These are phyloP conservation scores for Tylochromis polylepis DNA, from an alignment of 2,113 vertebrate species.

Conservation along the genomic window DNA sequence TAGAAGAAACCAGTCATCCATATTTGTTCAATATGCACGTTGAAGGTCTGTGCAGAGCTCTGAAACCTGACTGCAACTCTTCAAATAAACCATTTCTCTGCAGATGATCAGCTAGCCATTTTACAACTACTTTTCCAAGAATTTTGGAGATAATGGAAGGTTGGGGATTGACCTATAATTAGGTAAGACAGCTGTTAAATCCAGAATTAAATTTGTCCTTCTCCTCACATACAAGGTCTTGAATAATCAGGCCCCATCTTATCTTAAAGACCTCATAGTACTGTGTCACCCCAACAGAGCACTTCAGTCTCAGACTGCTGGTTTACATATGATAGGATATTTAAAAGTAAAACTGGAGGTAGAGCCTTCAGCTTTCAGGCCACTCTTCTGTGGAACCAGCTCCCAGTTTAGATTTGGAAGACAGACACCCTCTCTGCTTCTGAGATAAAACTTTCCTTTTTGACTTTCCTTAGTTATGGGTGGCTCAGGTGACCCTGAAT, in stretches of 20 bases:
- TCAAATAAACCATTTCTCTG: too few relatives aligned
- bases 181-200: too few relatives aligned
- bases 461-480: background rate
- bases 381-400: background rate
- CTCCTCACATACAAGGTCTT: background rate
- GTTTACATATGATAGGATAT: background rate
- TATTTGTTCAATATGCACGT: too few relatives aligned
- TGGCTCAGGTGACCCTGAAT: background rate
- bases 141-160: too few relatives aligned
- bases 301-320: rapidly evolving
- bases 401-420: background rate
- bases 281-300: background rate
- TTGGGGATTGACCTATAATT: too few relatives aligned
- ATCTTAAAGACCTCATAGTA: background rate
- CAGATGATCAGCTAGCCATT: too few relatives aligned
- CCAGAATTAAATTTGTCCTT: too few relatives aligned
- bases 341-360: background rate
- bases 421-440: background rate
- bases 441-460: background rate
- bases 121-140: too few relatives aligned
- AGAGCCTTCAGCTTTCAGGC: background rate
- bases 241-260: background rate
- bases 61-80: too few relatives aligned
- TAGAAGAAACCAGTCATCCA: too few relatives aligned
- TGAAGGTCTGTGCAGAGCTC: too few relatives aligned